Base-by-base conservation (phyloP, 2,888 invertebrate genomes). In the Tetragonula carbonaria region DNA sequence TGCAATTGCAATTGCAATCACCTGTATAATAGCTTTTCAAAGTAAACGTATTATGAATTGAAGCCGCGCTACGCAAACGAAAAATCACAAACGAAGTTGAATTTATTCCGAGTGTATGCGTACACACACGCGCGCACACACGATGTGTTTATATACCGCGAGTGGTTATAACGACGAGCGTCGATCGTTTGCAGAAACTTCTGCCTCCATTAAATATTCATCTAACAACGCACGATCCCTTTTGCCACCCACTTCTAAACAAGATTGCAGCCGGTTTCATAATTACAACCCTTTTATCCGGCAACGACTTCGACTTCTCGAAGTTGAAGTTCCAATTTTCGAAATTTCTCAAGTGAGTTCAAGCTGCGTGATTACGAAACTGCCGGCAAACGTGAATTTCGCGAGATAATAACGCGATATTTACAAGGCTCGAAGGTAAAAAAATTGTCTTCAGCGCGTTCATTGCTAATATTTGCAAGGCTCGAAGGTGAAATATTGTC, bases 341-440 rank as follows among this genome's bases (percentile, higher is more conserved):
- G 55, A 80, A n/a, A 59, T 62, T 18, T 63, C 13, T 45, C n/a
- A 33, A 70, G 50, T 33, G 78, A 80, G 63, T 76, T 68, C 70
- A 77, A 80, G 78, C 23, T 23, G 23, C 23, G 55, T 45, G 77
- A 77, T 80, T 80, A 68, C 28, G 68, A 80, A 80, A 78, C 77
- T 68, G 68, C 13, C 18, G n/a, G 18, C 63, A 77, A 77, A 63
- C 63, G 55, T 11, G 11, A 76, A 18, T 33, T 33, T 28, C 13
- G 28, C 50, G 63, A 77, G 55, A 63, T 63, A 68, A 28, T 28
- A 33, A 33, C 63, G 23, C 63, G 68, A 18, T 16, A 28, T 62
- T 62, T 16, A 28, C 14, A 14, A 62, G 4, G 23, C 8, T 62
- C 8, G 38, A 18, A 16, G 23, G 16, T 16, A 8, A 62, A 16